These are phyloP conservation scores for Calypte anna DNA, from an alignment of 2,113 vertebrate species.

Conservation along the genomic window DNA sequence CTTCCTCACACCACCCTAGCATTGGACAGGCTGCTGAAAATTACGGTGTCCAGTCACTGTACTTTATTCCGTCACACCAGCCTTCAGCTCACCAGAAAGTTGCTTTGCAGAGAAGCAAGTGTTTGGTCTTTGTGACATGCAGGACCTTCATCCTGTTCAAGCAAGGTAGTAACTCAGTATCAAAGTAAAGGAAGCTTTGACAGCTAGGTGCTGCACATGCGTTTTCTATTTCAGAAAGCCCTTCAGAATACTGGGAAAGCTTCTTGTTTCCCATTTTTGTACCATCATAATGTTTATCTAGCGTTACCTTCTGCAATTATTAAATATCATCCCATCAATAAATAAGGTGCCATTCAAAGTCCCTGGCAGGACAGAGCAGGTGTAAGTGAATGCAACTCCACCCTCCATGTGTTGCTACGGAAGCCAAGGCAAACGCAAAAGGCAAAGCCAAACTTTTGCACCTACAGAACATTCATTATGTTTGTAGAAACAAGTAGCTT, in stretches of 20 bases:
- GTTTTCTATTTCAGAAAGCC: neutral
- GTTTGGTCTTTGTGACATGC: neutral
- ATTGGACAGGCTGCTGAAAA: neutral
- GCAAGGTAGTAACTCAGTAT: neutral
- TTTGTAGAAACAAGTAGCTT: neutral
- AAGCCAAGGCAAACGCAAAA: neutral
- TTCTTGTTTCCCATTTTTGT: neutral
- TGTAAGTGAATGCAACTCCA: neutral
- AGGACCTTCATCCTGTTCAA: neutral
- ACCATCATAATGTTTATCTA: neutral
- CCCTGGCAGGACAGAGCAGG: neutral
- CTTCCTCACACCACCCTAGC: neutral
- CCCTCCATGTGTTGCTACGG: neutral
- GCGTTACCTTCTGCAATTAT: neutral
- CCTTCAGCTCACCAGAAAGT: neutral
- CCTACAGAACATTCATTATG: neutral
- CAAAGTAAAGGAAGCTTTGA: neutral
- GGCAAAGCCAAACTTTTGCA: neutral
- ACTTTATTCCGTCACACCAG: neutral
- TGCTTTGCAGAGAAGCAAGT: accelerated
- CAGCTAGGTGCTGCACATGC: neutral
- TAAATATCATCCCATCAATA: neutral
- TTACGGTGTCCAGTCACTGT: accelerated
- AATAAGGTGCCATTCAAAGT: neutral
- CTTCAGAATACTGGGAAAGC: neutral